phyloP scores from a whole-genome alignment of 1,140 invertebrate genomes.

The Calosoma granatense region DNA sequence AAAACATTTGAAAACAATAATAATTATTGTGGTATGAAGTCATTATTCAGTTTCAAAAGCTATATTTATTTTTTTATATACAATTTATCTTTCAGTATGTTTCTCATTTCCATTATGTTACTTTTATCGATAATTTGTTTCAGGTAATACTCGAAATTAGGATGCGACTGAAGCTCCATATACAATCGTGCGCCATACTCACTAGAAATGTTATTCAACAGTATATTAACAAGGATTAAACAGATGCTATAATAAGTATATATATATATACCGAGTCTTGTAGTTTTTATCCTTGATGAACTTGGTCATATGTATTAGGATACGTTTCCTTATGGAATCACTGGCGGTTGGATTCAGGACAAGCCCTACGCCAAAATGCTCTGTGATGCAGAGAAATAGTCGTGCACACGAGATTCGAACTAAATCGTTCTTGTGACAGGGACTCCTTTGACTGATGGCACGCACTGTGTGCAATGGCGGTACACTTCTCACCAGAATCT shows the following conservation, averaged over 20 bases:
- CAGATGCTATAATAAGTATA: too few relatives aligned
- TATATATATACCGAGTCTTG: constrained; percentile 25
- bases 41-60: too few relatives aligned
- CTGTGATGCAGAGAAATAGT: constrained; percentile 28
- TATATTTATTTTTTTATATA: too few relatives aligned
- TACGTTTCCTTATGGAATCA: constrained; percentile 20
- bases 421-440: constrained; percentile 30
- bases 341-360: constrained; percentile 21
- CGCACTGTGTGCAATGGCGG: constrained; percentile 31
- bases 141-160: constrained; percentile 26
- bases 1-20: too few relatives aligned
- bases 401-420: constrained; percentile 26
- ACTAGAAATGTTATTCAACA: background rate
- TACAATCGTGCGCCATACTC: constrained; percentile 16
- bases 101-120: constrained; percentile 22
- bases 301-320: constrained; percentile 24
- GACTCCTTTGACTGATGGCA: constrained; percentile 29
- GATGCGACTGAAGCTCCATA: constrained; percentile 26
- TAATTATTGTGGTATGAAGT: too few relatives aligned
- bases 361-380: constrained; percentile 23
- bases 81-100: background rate
- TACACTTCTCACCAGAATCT: constrained; percentile 45
- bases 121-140: constrained; percentile 28
- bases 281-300: constrained; percentile 29
- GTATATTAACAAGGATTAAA: background rate